Evolutionary conservation across 2,797 vertebrate species (phyloP).

Genomic region (Clamator glandarius): DNA sequence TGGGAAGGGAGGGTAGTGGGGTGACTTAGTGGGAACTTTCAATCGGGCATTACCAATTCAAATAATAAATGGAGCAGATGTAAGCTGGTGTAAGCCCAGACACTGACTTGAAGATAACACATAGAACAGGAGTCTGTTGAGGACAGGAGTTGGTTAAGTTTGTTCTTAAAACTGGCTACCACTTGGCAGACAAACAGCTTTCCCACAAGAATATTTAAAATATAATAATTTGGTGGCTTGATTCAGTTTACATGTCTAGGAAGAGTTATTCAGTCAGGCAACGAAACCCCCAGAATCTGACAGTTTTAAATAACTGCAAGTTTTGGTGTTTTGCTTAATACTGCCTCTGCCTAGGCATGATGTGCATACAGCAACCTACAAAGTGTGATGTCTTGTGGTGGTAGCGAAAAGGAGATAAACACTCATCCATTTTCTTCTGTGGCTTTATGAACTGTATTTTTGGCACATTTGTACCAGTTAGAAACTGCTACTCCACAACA

Average conservation of each 20-base stretch:
- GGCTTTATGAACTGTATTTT: background rate
- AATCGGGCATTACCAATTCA: background rate
- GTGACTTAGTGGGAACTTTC: background rate
- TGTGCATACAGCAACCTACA: background rate
- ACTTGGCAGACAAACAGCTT: slow-evolving; percentile 8
- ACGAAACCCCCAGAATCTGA: background rate
- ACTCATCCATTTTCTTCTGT: background rate
- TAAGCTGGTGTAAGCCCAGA: background rate
- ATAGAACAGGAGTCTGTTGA: background rate
- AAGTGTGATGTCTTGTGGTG: background rate
- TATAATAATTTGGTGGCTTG: background rate
- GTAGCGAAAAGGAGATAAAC: background rate
- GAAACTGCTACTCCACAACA: background rate
- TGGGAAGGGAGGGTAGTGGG: background rate
- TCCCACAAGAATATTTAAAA: background rate
- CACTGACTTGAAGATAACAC: background rate
- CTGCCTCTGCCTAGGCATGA: background rate
- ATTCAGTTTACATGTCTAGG: background rate
- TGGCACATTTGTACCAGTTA: background rate
- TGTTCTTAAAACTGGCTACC: background rate
- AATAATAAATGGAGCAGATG: background rate
- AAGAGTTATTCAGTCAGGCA: background rate
- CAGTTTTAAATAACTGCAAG: background rate
- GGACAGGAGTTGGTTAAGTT: background rate
- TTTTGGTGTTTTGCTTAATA: background rate